Evolutionary conservation across 2,797 vertebrate genomes (phyloP), one percentile per base, ranked within the genome.

Genomic region (Lepus townsendii): DNA sequence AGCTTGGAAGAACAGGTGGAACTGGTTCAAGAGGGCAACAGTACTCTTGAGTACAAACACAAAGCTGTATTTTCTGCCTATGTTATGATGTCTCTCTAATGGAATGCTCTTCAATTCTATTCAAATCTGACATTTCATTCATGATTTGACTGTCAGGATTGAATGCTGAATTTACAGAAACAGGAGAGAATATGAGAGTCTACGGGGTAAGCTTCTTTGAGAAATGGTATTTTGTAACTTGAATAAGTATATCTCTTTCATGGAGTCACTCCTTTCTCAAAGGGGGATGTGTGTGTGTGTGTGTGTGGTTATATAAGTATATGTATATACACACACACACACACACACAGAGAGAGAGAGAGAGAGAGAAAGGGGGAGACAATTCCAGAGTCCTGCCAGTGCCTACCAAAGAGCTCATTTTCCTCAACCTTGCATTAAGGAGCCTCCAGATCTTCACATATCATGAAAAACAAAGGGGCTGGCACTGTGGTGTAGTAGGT

Each of bases 151-250:
- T 66, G 22, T 50, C 57, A 77, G 17, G 32, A 60, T 3, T 83
- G 50, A 92, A 94, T 52, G 30, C 11, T 13, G 65, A 77, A 63
- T 78, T 94, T 90, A 63, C 13, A 77, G 57, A 92, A 27, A 82
- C 7, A 80, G 19, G 47, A 42, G 75, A 83, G 92, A 93, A 83
- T 83, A 2, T 88, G n/a, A 91, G 73, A 32, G 8, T 2, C 13
- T 52, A 0, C 24, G 35, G 62, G 30, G 52, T 76, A 68, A 91
- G 10, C 6, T 57, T 83, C 60, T 35, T 68, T 87, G 65, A 83
- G n/a, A 92, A 90, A 83, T 17, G 1, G 4, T 22, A 88, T 47
- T 80, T 60, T 19, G 47, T 17, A 75, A 76, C 3, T 30, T 62
- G 1, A 3, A 83, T 17, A 68, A 63, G 5, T 38, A 65, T 80